Evolutionary conservation across 2,797 vertebrate genomes (phyloP), one percentile per base, ranked within the genome.

Genomic region (Falco peregrinus): DNA sequence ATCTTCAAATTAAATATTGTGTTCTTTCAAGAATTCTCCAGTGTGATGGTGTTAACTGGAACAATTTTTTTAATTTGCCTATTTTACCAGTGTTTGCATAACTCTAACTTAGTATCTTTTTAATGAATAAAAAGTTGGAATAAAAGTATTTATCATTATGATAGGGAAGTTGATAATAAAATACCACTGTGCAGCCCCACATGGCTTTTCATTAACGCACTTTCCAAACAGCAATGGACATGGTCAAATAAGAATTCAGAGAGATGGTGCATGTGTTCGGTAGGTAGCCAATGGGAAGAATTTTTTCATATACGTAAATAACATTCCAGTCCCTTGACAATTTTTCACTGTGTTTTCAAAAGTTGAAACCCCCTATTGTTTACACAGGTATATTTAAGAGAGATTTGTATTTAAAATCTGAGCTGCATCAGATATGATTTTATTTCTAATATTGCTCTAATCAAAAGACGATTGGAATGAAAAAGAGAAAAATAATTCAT

Each of bases 171-270:
- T 67, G 39, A 14, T 59, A 50, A 31, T 20, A 61, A 61, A 21
- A 10, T 45, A 64, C 41, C 31, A 73, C 6, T 1, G 1, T 48
- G n/a, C 22, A 87, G 20, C 6, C 8, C 80, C 1, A 0, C 18
- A 29, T 48, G 31, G 10, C 9, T 59, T 86, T 84, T 78, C 15
- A 45, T 87, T 81, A 84, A 76, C 22, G 79, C 41, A 65, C 15
- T 57, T 78, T 26, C 17, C 39, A 63, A 84, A 47, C 13, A 48
- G 51, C 33, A 85, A 80, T 24, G 9, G 31, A 50, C 13, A 25
- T 5, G 63, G 28, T 5, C 4, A 5, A 76, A 31, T 68, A 81
- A 69, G 50, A 82, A 63, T 21, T 48, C 26, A 59, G 16, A 57
- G 19, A 65, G 17, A 61, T 2, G 1, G 3, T 51, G 15, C 15